These are phyloP conservation scores for Heterocephalus glaber DNA, from an alignment of 2,113 vertebrate species.

Conservation along the genomic window DNA sequence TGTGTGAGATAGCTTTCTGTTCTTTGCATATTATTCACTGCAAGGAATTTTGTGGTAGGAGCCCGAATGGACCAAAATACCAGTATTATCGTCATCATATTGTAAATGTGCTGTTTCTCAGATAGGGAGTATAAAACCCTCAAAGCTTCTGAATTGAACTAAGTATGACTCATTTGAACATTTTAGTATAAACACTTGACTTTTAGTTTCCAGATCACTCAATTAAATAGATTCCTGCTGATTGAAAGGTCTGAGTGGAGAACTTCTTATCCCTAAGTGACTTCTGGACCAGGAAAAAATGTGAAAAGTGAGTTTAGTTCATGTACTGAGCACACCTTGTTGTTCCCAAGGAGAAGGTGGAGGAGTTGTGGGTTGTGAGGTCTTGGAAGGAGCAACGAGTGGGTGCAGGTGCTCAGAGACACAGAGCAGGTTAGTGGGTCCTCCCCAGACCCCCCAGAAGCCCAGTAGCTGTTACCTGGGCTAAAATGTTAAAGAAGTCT, in stretches of 20 bases:
- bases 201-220: neutral
- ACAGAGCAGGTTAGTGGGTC: neutral
- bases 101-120: neutral
- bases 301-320: neutral
- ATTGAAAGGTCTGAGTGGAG: neutral
- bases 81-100: neutral
- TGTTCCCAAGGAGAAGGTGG: neutral
- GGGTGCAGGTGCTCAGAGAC: neutral
- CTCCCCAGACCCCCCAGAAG: neutral
- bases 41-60: neutral
- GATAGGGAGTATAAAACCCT: neutral
- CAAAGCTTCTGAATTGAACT: neutral
- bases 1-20: neutral
- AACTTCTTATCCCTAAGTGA: neutral
- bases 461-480: neutral
- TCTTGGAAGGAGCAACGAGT: neutral
- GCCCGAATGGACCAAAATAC: neutral
- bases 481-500: neutral
- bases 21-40: neutral
- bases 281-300: neutral
- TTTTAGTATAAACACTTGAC: neutral
- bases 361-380: neutral
- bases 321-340: neutral
- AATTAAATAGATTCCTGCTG: neutral
- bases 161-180: neutral